phyloP scores from a whole-genome alignment of 2,888 invertebrate genomes.

The Lucinisca nassula region DNA sequence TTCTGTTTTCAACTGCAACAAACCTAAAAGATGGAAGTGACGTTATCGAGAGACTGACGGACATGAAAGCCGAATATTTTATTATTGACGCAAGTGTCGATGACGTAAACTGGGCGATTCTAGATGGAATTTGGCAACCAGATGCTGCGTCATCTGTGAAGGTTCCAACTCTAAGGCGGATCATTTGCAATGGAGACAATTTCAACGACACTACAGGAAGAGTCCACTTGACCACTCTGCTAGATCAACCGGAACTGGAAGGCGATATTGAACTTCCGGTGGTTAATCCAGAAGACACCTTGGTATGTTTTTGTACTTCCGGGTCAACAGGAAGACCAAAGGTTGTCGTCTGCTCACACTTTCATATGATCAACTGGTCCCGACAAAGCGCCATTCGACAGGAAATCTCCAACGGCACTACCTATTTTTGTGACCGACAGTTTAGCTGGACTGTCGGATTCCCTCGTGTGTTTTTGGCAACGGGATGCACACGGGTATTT shows the following conservation, averaged over 20 bases:
- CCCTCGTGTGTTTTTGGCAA: constrained; percentile 48
- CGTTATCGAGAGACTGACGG: neutral
- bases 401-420: constrained; percentile 6
- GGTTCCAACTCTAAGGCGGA: neutral
- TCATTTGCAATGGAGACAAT: constrained; percentile 26
- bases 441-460: constrained; percentile 60
- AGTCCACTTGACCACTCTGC: neutral
- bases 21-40: constrained; percentile 50
- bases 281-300: constrained; percentile 44
- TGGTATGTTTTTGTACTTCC: constrained; percentile 40
- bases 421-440: constrained; percentile 50
- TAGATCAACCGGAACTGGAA: neutral
- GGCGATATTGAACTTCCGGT: constrained; percentile 20
- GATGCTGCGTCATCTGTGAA: neutral
- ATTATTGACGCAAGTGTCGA: constrained; percentile 26
- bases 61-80: constrained; percentile 10
- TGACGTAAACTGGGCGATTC: constrained; percentile 26
- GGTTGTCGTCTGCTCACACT: constrained; percentile 24
- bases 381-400: neutral
- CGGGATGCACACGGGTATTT: constrained; percentile 54
- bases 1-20: constrained; percentile 8
- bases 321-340: constrained; percentile 53
- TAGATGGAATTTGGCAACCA: constrained; percentile 19
- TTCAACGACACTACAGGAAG: neutral
- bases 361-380: constrained; percentile 40